phyloP scores from a whole-genome alignment of 2,113 vertebrate species.

The Rhea americana region DNA sequence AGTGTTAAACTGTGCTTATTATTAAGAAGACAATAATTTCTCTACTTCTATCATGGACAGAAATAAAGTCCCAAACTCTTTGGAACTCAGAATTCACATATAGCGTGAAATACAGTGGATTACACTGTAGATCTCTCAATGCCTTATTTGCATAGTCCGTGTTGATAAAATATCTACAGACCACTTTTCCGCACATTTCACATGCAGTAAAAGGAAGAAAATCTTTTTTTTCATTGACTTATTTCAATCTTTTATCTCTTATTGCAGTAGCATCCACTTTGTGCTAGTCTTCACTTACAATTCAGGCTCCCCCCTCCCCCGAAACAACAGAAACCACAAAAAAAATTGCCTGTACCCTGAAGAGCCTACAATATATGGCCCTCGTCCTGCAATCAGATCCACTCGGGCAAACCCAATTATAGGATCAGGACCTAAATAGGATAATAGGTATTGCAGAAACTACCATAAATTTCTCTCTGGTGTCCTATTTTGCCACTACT shows the following conservation, averaged over 20 bases:
- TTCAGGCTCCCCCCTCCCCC: background rate
- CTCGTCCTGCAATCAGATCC: slow-evolving; percentile 68
- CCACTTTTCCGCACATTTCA: background rate
- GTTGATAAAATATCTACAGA: background rate
- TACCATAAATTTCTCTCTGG: slow-evolving; percentile 72
- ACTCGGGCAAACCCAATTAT: slow-evolving; percentile 71
- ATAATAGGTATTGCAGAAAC: slow-evolving; percentile 71
- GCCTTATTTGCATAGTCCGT: background rate
- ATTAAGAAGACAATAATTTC: background rate
- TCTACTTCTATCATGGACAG: background rate
- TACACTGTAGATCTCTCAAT: background rate
- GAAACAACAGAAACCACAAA: background rate
- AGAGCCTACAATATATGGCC: slow-evolving; percentile 55
- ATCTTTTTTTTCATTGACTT: background rate
- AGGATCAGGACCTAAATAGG: slow-evolving; percentile 67
- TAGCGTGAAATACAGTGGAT: background rate
- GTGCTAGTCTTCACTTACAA: slow-evolving; percentile 10
- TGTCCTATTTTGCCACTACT: slow-evolving; percentile 68
- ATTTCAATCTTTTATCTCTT: background rate
- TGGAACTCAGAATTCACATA: background rate
- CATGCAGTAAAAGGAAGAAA: background rate
- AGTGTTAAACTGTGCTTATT: slow-evolving; percentile 7
- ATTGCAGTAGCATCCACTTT: background rate
- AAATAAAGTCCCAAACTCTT: background rate
- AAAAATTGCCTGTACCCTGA: slow-evolving; percentile 7